These are phyloP conservation scores for Drosophila pectinifera DNA, from an alignment of 1,140 invertebrate genomes.

Conservation along the genomic window DNA sequence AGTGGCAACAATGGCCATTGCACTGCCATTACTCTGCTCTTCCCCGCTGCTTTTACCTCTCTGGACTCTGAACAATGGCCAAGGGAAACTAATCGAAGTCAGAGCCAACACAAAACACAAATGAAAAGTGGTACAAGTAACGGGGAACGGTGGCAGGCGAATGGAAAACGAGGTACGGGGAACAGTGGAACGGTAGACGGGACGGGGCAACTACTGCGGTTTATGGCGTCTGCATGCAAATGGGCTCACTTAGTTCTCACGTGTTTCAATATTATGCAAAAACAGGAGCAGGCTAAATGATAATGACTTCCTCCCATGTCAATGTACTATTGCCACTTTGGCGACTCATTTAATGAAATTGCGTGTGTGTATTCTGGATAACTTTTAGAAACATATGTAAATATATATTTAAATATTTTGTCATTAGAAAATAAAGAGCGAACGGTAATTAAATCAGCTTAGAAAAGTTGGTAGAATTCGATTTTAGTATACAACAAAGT, in stretches of 20 bases:
- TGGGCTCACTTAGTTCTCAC: conserved; percentile 53
- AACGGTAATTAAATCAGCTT: neutral
- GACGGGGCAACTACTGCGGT: conserved; percentile 45
- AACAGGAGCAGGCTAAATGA: conserved; percentile 39
- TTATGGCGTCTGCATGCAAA: conserved; percentile 77
- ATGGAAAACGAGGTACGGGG: neutral
- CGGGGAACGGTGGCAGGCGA: neutral
- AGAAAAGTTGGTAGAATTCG: neutral
- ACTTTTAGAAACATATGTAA: neutral
- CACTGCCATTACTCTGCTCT: conserved; percentile 15
- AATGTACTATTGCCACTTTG: conserved; percentile 8
- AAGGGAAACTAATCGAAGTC: conserved; percentile 65
- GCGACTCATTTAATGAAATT: conserved; percentile 1
- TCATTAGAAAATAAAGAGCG: neutral
- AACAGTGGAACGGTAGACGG: neutral
- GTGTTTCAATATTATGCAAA: conserved; percentile 57
- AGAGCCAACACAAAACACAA: conserved; percentile 23
- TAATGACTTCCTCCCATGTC: conserved; percentile 41
- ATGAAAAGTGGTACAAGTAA: conserved; percentile 36
- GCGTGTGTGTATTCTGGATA: neutral
- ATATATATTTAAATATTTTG: conserved; percentile 2
- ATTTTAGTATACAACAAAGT: neutral
- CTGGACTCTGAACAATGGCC: conserved; percentile 37
- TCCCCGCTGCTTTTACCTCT: neutral
- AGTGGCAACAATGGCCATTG: conserved; percentile 66